Evolutionary conservation across 2,888 invertebrate species (phyloP), one percentile per base, ranked within the genome.

Genomic region (Platycnemis pennipes): DNA sequence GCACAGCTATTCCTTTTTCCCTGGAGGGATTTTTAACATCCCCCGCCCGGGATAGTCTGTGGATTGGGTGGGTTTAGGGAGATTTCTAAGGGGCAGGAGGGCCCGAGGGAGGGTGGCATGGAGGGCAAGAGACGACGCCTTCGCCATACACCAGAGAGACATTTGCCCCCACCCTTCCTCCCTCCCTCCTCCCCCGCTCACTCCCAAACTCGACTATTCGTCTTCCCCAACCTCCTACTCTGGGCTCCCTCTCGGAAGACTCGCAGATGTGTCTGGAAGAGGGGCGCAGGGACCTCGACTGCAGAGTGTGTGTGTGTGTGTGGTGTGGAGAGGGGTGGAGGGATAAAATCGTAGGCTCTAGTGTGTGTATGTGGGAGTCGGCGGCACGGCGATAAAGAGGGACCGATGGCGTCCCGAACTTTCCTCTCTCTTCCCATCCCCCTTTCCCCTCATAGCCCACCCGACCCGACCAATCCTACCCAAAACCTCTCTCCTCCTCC

Each of bases 71-170:
- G 77, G 77, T 77, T 77, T 77, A 77, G 77, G 77, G 77, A 77
- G 77, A 77, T 77, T 77, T 37, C 13, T 31, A 37, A 77, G 5
- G 77, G 77, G 1, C 3, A 26, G 11, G 37, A 13, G 77, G 8
- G 13, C 31, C 13, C 37, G 77, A 31, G 77, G 8, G 31, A 13
- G 77, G 77, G 77, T 11, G 31, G 77, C 26, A 5, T 11, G 31
- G 16, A 77, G 37, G 77, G 37, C 8, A 22, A 42, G 42, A 56
- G 89, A 44, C 44, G 91, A 91, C 91, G 91, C 91, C 91, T 91
- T 91, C 42, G 53, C 91, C 91, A 91, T 69, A 91, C 91, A 91
- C 63, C 69, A 26, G 5, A 63, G 63, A 89, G 53, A 89, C 88
- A 63, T 44, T n/a, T 69, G n/a, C 44, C 63, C 16, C 13, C 46